phyloP scores from a whole-genome alignment of 2,888 invertebrate genomes.

The Operophtera brumata region DNA sequence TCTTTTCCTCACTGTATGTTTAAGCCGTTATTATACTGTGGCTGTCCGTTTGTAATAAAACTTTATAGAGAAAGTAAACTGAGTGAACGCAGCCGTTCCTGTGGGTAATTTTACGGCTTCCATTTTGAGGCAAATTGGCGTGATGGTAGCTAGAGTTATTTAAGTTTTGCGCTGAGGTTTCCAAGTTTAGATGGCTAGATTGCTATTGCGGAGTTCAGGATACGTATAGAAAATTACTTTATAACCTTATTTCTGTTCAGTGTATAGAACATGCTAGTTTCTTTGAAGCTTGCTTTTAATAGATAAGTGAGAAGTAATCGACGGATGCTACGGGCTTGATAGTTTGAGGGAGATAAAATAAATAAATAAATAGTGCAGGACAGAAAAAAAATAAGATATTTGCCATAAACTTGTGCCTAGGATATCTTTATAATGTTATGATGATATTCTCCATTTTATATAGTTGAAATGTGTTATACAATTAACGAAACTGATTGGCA shows the following conservation, averaged over 20 bases:
- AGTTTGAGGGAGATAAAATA: no score
- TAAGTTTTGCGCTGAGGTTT: slow-evolving; percentile 12
- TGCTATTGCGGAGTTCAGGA: slow-evolving; percentile 4
- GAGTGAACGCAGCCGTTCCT: slow-evolving; percentile 19
- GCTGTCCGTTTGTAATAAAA: slow-evolving; percentile 16
- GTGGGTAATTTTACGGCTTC: slow-evolving; percentile 23
- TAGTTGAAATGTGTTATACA: no score
- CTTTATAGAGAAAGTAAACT: slow-evolving; percentile 29
- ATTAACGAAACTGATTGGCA: slow-evolving; percentile 1
- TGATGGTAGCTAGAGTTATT: slow-evolving; percentile 4
- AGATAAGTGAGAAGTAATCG: no score
- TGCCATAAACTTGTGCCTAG: no score
- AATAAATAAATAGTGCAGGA: no score
- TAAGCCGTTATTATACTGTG: background rate
- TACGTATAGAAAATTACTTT: background rate
- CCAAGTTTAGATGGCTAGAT: slow-evolving; percentile 7
- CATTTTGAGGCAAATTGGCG: slow-evolving; percentile 23
- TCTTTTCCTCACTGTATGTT: no score
- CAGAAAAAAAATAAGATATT: no score
- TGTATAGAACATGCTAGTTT: background rate
- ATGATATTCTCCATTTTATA: no score
- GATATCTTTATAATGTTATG: no score
- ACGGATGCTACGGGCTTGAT: no score
- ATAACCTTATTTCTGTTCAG: background rate
- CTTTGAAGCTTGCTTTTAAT: no score